Base-by-base conservation (phyloP, 2,888 invertebrate species). In the Zhengitettix transpicula region DNA sequence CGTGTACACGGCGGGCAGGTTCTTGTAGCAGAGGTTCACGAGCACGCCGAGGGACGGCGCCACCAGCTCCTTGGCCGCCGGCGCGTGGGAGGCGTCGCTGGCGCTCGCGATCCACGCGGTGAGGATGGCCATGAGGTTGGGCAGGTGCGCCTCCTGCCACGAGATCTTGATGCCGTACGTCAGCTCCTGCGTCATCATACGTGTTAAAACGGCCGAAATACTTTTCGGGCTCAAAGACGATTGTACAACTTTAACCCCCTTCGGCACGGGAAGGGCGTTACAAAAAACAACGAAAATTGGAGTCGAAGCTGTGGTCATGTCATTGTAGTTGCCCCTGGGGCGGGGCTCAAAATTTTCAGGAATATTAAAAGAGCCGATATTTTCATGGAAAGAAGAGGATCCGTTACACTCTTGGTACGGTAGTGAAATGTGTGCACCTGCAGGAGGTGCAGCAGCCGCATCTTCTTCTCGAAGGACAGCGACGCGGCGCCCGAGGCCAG, bases 11-110 rank as follows among this genome's bases (percentile, higher is more conserved):
- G 85, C 87, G 0, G 86, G 83, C 61, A 85, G 72, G 71, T 89
- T 89, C 65, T 84, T 85, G 68, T 87, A 86, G 70, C 88, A 89
- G 5, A 89, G 72, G 74, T 89, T 89, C 0, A 87, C 85, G 0
- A 89, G 71, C 14, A 89, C 82, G 0, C 86, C 85, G 0, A 89
- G 73, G 0, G 82, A 78, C 55, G 81, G 69, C 42, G 73, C 67
- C 40, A 77, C 71, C 7, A 77, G 70, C 42, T 78, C 74, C 60
- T 76, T 74, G 44, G 10, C 12, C 44, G 10, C 44, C 10, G 10
- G 10, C 10, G 10, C 44, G 10, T 10, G 10, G 10, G 44, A 42
- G 44, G 44, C 10, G 44, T 10, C 10, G 52, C 72, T 71, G 28
- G 78, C 78, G 42, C 80, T 79, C 0, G 71, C 73, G 56, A 87